Base-by-base conservation (phyloP, 2,888 invertebrate species). In the Incurvaria masculella region DNA sequence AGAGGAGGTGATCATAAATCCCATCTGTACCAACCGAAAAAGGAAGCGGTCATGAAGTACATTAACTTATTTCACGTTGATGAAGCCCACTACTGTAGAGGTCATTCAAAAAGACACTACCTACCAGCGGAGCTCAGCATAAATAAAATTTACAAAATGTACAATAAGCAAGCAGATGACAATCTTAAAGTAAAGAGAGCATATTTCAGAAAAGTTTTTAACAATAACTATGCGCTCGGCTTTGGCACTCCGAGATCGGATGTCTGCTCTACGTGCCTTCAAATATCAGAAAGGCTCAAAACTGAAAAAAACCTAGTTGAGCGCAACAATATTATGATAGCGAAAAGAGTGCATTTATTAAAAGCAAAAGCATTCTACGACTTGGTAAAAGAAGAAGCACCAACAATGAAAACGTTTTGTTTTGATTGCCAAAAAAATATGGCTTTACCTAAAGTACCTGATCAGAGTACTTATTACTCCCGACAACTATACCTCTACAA, bases 391-490 rank as follows among this genome's bases (percentile, higher is more conserved):
- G 52, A 57, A 46, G 51, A 50, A 27, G 47, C 48, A 42, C 49
- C 55, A 33, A 56, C 52, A 42, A 26, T 55, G 42, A 52, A 49
- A 51, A 57, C 55, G 18, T 48, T 63, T 21, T 58, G 56, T 14
- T 61, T 63, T 42, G 60, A 60, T 49, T 59, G 56, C 43, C 56
- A 59, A 52, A 55, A 56, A 49, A 57, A 57, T 42, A 27, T 56
- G 46, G 43, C 55, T 8, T 44, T 61, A 20, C 60, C 58, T 8
- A 57, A 55, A 44, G 46, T 61, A 16, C 59, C 59, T 26, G 59
- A 58, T 19, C 59, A 59, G 39, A 46, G 42, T 18, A 50, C 50
- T 19, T 55, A 51, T 47, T 55, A 53, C 45, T 52, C 51, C 41
- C 48, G 53, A 21, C 56, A 57, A 44, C 41, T 57, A 47, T 55